A percentile compares a stretch with the other conserved stretches of the same genome.
Evolutionary conservation across 2,113 vertebrate genomes (phyloP).

Genomic region (Mobula hypostoma): DNA sequence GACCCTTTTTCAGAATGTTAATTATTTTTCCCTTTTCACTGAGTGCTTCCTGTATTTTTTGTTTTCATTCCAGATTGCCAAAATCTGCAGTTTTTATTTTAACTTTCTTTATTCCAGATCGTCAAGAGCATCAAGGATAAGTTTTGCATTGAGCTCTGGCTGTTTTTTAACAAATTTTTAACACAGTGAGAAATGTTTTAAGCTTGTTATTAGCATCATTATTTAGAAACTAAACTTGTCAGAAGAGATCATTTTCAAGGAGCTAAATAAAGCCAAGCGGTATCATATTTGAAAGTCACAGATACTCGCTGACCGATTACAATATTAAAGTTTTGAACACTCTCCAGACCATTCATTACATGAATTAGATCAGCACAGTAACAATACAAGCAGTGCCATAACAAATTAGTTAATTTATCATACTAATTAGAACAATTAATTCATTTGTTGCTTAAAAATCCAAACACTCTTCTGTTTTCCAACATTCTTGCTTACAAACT

Average conservation of each 20-base stretch:
- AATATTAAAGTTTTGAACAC: slow-evolving; percentile 28
- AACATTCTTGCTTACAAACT: slow-evolving; percentile 7
- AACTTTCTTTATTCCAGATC: not conserved
- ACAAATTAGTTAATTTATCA: slow-evolving; percentile 34
- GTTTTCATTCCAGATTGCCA: no score
- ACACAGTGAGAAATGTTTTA: not conserved
- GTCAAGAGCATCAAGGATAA: not conserved
- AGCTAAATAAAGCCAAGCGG: not conserved
- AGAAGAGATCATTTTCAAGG: slow-evolving; percentile 14
- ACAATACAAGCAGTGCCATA: slow-evolving; percentile 28
- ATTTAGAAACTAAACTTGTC: not conserved
- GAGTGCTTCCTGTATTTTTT: no score
- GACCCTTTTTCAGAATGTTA: no score
- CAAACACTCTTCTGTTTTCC: slow-evolving; percentile 18
- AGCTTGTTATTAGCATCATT: not conserved
- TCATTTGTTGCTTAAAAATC: slow-evolving; percentile 31
- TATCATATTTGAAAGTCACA: not conserved
- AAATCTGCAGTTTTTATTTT: no score
- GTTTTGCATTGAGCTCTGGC: not conserved
- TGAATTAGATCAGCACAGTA: slow-evolving; percentile 30
- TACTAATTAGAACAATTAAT: slow-evolving; percentile 28
- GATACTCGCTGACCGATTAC: not conserved
- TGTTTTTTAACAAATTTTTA: not conserved
- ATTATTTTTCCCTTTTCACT: no score
- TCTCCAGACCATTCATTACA: slow-evolving; percentile 10